Percentiles rank a stretch among this genome's conserved stretches.
phyloP scores from a whole-genome alignment of 2,888 invertebrate genomes.

The Hypercompe scribonia region DNA sequence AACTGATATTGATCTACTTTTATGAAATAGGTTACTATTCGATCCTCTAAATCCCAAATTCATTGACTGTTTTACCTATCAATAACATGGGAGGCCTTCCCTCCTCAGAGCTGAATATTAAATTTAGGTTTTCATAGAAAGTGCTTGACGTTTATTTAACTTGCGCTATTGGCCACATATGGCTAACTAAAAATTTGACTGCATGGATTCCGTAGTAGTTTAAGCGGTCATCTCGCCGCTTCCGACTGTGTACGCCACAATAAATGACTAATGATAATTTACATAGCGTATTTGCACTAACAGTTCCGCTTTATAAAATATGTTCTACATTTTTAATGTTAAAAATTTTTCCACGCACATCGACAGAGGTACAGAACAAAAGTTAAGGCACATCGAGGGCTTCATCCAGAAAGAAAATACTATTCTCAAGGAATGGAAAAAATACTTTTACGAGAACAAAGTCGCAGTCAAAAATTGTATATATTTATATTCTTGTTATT shows the following conservation, averaged over 20 bases:
- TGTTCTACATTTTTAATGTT: neutral
- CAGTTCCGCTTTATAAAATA: neutral
- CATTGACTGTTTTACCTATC: constrained; percentile 3
- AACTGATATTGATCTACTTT: constrained; percentile 10
- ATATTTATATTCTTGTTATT: too few species aligned
- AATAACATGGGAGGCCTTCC: neutral
- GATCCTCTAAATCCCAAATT: constrained; percentile 1
- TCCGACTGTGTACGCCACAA: too few species aligned
- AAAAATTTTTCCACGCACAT: neutral
- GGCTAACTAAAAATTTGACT: too few species aligned
- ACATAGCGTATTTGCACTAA: neutral
- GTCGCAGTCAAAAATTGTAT: too few species aligned
- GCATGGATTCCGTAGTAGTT: too few species aligned
- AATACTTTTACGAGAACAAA: neutral
- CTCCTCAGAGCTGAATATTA: neutral
- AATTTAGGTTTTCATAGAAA: neutral
- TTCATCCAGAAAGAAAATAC: too few species aligned
- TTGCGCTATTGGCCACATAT: too few species aligned
- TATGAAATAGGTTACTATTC: constrained; percentile 1
- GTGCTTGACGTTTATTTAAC: too few species aligned
- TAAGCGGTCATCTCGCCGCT: too few species aligned
- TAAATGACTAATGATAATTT: too few species aligned
- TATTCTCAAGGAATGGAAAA: neutral
- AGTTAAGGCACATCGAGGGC: neutral
- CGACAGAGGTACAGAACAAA: neutral